Conservation (phyloP, 2,888 invertebrate species). For the Deilephila porcellus region DNA sequence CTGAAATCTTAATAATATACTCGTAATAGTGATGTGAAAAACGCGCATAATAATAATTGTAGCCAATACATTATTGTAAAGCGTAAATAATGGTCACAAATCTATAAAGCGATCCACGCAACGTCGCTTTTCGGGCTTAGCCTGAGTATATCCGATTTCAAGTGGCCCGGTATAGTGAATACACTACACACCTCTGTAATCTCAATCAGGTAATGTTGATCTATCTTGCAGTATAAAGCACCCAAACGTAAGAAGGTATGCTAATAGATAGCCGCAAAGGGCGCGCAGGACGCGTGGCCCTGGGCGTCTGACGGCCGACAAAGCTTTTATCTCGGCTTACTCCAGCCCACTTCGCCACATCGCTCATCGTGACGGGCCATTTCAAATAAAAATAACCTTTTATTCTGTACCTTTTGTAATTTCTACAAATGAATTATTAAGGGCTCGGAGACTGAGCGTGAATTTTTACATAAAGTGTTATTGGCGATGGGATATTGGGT, state of each 20-base stretch:
- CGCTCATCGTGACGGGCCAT: conserved; percentile 35
- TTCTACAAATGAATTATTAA: conserved; percentile 24
- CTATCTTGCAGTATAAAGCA: neutral
- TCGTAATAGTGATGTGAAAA: too few relatives aligned
- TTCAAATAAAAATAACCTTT: conserved; percentile 36
- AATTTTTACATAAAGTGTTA: neutral
- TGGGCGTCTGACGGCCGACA: conserved; percentile 38
- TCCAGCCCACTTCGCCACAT: conserved; percentile 23
- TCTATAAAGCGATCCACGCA: too few relatives aligned
- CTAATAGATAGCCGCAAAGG: conserved; percentile 38
- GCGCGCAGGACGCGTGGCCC: conserved; percentile 36
- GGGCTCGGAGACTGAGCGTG: neutral
- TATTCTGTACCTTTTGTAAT: conserved; percentile 30
- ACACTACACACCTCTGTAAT: neutral
- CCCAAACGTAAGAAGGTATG: conserved; percentile 32
- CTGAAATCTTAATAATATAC: too few relatives aligned
- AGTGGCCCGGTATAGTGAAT: too few relatives aligned
- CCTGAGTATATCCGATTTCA: too few relatives aligned
- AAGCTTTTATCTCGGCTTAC: conserved; percentile 42
- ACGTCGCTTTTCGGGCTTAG: too few relatives aligned
- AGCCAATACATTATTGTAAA: too few relatives aligned
- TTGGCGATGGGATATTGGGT: too few relatives aligned
- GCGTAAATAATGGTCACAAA: too few relatives aligned
- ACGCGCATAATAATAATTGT: too few relatives aligned
- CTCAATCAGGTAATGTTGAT: neutral